Conservation (phyloP, 2,113 vertebrate genomes). For the Salvelinus namaycush region DNA sequence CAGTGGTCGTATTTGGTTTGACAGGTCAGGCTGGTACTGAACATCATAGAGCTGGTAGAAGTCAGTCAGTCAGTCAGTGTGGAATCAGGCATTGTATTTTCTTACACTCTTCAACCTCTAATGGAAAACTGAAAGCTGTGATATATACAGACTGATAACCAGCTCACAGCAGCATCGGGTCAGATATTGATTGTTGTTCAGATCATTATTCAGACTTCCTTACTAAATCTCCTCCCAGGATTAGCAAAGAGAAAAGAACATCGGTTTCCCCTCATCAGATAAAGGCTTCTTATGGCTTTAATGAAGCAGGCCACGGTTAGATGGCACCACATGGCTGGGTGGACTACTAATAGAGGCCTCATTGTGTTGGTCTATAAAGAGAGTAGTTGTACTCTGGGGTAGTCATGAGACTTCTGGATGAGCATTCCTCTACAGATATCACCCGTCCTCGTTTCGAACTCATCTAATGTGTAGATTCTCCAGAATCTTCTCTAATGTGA, state of each 20-base stretch:
- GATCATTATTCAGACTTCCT: not conserved
- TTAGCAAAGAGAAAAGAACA: slow-evolving; percentile 21
- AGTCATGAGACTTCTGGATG: slow-evolving; percentile 31
- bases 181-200: not conserved
- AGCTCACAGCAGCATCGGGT: not conserved
- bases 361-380: slow-evolving; percentile 69
- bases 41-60: not conserved
- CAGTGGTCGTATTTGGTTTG: not conserved
- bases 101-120: not conserved
- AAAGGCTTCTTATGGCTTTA: slow-evolving; percentile 65
- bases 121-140: not conserved
- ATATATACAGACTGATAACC: not conserved
- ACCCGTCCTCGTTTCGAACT: too few relatives aligned
- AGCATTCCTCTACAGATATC: too few relatives aligned
- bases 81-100: not conserved
- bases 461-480: too few relatives aligned
- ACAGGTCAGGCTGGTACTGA: not conserved
- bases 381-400: slow-evolving; percentile 22
- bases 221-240: not conserved
- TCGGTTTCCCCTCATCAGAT: slow-evolving; percentile 61
- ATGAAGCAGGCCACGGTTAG: slow-evolving; percentile 70
- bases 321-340: slow-evolving; percentile 69
- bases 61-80: not conserved
- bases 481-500: too few relatives aligned
- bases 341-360: slow-evolving; percentile 67